Evolutionary conservation across 2,797 vertebrate species (phyloP), one percentile per base, ranked within the genome.

Genomic region (Poecile montanus): DNA sequence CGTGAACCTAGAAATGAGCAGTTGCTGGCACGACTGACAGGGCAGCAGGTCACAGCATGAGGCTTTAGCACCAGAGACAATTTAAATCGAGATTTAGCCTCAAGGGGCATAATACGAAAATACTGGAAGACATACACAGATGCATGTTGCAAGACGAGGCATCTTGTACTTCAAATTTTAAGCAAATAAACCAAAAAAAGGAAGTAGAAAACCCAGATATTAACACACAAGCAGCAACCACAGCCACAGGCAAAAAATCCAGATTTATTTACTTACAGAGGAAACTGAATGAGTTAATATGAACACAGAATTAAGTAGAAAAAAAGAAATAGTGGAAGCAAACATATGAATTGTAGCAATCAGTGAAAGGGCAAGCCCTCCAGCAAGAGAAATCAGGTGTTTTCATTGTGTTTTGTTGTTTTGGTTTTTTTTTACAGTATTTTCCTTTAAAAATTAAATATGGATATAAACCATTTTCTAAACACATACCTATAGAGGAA

Each of bases 1-100:
- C 5, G 0, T 50, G 72, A 84, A 44, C 66, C 62, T 58, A 57
- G 72, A 91, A 94, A 85, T 65, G 79, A 92, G 86, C 85, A 94
- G 85, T 73, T 89, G 77, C 44, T 93, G 91, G 94, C 95, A 95
- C n/a, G 44, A 68, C 68, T 57, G 88, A 67, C 54, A 71, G 75
- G 94, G 89, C 88, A 94, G 89, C 89, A 57, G 47, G 93, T 91
- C 94, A 77, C 76, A 78, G 89, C 91, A 78, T 44, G 85, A 91
- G 71, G 75, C 66, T 50, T 61, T 68, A 95, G 86, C 91, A 88
- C 65, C 72, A 78, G 61, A 85, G 88, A 80, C 68, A 85, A 80
- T 66, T 92, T 80, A 80, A 88, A 93, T 80, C 85, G 91, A 88
- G 93, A 77, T 65, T 66, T 88, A 57, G 96, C 93, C 93, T 92